Percentiles rank a stretch among this genome's conserved stretches.
Evolutionary conservation across 2,113 vertebrate genomes (phyloP).

Genomic region (Scalopus aquaticus): DNA sequence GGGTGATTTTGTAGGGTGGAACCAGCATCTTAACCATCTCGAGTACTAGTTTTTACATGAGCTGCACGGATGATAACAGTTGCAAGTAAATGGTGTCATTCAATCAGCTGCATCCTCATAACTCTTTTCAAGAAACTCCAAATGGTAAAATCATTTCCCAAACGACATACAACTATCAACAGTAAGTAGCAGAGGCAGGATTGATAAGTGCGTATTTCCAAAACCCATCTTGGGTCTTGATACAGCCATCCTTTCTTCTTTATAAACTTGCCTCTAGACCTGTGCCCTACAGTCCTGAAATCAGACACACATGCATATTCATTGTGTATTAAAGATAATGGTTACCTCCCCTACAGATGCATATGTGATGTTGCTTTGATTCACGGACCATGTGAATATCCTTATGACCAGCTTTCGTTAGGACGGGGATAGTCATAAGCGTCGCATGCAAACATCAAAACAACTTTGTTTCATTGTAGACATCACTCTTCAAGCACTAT

Average conservation of each 20-base stretch:
- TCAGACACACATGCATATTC: neutral
- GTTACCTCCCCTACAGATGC: neutral
- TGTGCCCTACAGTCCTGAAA: neutral
- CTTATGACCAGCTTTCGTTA: neutral
- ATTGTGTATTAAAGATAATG: neutral
- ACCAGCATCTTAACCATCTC: neutral
- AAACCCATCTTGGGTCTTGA: neutral
- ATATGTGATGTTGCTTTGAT: neutral
- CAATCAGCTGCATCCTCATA: neutral
- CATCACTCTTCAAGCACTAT: neutral
- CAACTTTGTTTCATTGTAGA: neutral
- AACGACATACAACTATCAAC: neutral
- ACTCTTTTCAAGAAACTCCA: neutral
- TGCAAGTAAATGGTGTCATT: neutral
- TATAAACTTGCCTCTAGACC: neutral
- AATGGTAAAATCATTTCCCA: neutral
- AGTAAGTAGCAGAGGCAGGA: neutral
- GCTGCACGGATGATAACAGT: neutral
- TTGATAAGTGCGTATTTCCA: neutral
- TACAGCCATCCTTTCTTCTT: neutral
- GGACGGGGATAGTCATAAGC: accelerated
- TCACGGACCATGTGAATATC: neutral
- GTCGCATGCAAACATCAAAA: neutral
- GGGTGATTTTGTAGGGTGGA: neutral
- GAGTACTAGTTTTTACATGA: too few relatives aligned